Evolutionary conservation across 2,797 vertebrate genomes (phyloP), one percentile per base, ranked within the genome.

Genomic region (Manis pentadactyla): DNA sequence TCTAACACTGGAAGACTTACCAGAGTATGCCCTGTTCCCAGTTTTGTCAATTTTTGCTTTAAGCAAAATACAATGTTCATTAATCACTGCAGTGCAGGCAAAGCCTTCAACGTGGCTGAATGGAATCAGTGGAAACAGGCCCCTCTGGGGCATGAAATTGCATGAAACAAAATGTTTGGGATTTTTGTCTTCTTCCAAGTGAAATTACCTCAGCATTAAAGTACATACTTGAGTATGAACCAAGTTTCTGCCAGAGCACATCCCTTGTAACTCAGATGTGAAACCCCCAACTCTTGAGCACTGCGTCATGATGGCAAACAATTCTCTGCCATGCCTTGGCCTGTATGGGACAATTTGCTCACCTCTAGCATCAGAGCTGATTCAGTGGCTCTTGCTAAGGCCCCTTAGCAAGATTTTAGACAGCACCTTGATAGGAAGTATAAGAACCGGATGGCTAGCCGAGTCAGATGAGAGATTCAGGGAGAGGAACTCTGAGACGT

Each of bases 141-240:
- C 69, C 34, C 92, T 90, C 11, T 77, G 37, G 69, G 66, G 31
- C 37, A 92, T 75, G 59, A 78, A 81, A 92, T 59, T 95, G 17
- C 66, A 86, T 63, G 69, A 87, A 94, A 92, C 42, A 94, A 91
- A 97, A 94, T 90, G n/a, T 77, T 92, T 83, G 42, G 21, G 2
- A 75, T 64, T 85, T 93, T 86, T 85, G 14, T 74, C 42, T 90
- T 96, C 51, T 82, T 93, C 15, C 21, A 95, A 91, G 21, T 87
- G 25, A 86, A 87, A 93, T 82, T 66, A 93, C 53, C 25, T 93
- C 73, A 90, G 31, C 66, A 82, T 94, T 92, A 39, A 94, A 81
- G 27, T 84, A 89, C 12, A 68, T 92, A 81, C 7, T 23, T 87
- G 71, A n/a, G 17, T 53, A 74, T 34, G 14, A 85, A 69, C 13